phyloP scores from a whole-genome alignment of 1,140 invertebrate genomes.

The Seison nebaliae region DNA sequence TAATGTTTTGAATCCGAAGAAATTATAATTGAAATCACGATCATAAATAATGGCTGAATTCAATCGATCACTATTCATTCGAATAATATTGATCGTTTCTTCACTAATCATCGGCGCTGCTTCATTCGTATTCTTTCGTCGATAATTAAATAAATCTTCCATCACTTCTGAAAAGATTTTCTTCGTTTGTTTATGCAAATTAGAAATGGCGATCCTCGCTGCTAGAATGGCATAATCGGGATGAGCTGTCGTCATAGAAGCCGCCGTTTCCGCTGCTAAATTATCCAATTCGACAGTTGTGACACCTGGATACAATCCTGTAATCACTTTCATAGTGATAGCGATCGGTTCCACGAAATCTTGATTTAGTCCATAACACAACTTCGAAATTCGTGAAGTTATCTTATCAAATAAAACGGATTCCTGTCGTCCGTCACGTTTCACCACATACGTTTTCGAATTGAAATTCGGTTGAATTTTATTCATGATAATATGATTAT shows the following conservation, averaged over 20 bases:
- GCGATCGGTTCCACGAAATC: slow-evolving; percentile 75
- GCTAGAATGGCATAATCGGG: slow-evolving; percentile 84
- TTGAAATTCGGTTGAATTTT: slow-evolving; percentile 14
- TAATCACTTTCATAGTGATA: slow-evolving; percentile 42
- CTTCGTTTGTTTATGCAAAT: slow-evolving; percentile 65
- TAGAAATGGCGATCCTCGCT: slow-evolving; percentile 76
- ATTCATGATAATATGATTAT: too few species aligned
- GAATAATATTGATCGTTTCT: slow-evolving; percentile 51
- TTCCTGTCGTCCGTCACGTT: slow-evolving; percentile 55
- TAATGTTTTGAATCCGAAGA: slow-evolving; percentile 90
- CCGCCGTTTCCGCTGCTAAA: slow-evolving; percentile 76
- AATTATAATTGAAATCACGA: slow-evolving; percentile 83
- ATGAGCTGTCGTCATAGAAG: slow-evolving; percentile 77
- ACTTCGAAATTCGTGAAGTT: slow-evolving; percentile 66
- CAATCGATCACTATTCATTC: slow-evolving; percentile 53
- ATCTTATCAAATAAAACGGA: slow-evolving; percentile 90
- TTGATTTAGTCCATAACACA: slow-evolving; percentile 78
- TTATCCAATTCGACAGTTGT: slow-evolving; percentile 87
- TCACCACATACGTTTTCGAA: slow-evolving; percentile 30
- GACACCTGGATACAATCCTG: slow-evolving; percentile 71
- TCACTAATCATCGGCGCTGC: slow-evolving; percentile 55
- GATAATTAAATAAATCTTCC: slow-evolving; percentile 48
- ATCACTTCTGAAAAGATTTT: slow-evolving; percentile 47
- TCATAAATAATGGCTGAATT: slow-evolving; percentile 94
- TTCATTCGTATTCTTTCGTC: slow-evolving; percentile 43